Evolutionary conservation across 2,888 invertebrate species (phyloP).

Genomic region (Pharmacophagus antenor): DNA sequence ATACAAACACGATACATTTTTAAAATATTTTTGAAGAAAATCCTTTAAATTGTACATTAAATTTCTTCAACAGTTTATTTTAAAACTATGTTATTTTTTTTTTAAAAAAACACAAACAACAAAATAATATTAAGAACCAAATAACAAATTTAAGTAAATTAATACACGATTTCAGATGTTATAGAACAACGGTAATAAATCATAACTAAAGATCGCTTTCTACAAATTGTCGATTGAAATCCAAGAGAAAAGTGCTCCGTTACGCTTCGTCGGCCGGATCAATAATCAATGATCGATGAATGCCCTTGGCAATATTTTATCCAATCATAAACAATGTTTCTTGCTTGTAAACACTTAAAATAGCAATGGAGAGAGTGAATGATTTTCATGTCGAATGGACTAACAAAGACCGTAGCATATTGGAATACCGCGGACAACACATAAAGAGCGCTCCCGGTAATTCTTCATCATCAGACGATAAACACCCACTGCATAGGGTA

Average conservation of each 20-base stretch:
- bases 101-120: not conserved
- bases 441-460: not conserved
- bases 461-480: no score
- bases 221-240: slow-evolving; percentile 10
- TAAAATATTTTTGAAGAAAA: not conserved
- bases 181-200: not conserved
- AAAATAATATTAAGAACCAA: not conserved
- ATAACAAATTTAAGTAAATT: not conserved
- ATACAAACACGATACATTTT: no score
- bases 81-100: not conserved
- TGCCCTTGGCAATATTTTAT: slow-evolving; percentile 7
- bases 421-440: not conserved
- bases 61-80: not conserved
- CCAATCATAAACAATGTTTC: not conserved
- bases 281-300: slow-evolving; percentile 15
- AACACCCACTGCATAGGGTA: no score
- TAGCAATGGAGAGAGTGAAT: no score
- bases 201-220: slow-evolving; percentile 17
- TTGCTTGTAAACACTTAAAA: not conserved
- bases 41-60: not conserved
- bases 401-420: not conserved
- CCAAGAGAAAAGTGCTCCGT: slow-evolving; percentile 20
- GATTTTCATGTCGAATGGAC: not conserved
- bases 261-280: slow-evolving; percentile 6
- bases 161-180: not conserved